Evolutionary conservation across 2,113 vertebrate genomes (phyloP).

Genomic region (Hypanus sabinus): DNA sequence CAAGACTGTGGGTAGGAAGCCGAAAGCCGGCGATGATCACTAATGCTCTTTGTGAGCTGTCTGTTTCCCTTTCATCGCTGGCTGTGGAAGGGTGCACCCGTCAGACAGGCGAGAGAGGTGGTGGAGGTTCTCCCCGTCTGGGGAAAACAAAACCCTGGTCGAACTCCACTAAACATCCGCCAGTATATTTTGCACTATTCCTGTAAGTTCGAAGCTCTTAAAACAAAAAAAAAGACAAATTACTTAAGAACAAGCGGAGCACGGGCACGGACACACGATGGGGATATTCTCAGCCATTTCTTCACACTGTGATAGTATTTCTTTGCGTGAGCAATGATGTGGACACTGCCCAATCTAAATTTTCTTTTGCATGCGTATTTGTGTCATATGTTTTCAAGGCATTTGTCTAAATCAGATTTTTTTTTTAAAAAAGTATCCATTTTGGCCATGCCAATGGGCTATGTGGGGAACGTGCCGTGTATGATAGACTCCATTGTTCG

Average conservation of each 20-base stretch:
- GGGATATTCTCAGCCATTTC: background rate
- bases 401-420: background rate
- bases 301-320: background rate
- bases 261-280: background rate
- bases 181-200: background rate
- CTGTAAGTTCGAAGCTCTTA: background rate
- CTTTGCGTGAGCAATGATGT: background rate
- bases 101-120: slow-evolving; percentile 51
- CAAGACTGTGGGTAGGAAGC: slow-evolving; percentile 53
- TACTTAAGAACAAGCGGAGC: background rate
- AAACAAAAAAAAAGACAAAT: background rate
- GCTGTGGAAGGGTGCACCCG: slow-evolving; percentile 45
- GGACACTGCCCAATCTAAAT: background rate
- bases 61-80: slow-evolving; percentile 49
- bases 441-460: background rate
- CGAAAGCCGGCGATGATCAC: slow-evolving; percentile 59
- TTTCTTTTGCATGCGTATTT: background rate
- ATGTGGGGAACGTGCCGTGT: background rate
- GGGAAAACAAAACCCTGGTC: background rate
- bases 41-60: slow-evolving; percentile 60
- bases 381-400: background rate
- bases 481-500: background rate
- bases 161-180: background rate
- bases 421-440: background rate
- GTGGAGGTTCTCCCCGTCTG: slow-evolving; percentile 36